Conservation (phyloP, 2,113 vertebrate species). For the Chloropsis hardwickii region DNA sequence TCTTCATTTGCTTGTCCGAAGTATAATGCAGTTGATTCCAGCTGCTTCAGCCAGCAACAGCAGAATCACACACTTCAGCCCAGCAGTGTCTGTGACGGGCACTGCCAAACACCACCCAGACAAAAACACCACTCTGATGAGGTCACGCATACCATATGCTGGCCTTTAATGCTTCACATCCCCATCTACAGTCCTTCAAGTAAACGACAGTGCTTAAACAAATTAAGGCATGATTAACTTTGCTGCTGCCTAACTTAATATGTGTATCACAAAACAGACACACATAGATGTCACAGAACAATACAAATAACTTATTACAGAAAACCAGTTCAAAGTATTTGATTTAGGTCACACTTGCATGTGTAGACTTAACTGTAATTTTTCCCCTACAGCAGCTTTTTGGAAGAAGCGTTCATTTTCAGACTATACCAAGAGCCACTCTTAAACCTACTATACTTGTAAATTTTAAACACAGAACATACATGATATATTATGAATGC, state of each 20-base stretch:
- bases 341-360: neutral
- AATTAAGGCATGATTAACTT: neutral
- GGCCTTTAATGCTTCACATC: neutral
- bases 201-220: neutral
- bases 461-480: neutral
- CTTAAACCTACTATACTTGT: neutral
- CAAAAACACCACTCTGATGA: slow-evolving; percentile 29
- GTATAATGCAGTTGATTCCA: neutral
- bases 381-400: neutral
- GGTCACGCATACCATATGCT: neutral
- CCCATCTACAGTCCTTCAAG: neutral
- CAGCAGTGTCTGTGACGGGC: neutral
- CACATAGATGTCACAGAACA: neutral
- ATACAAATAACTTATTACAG: neutral
- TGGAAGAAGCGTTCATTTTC: neutral
- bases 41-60: neutral
- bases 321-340: neutral
- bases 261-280: neutral
- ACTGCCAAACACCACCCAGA: slow-evolving; percentile 19
- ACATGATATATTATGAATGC: neutral
- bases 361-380: neutral
- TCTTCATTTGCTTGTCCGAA: neutral
- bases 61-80: neutral
- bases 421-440: neutral
- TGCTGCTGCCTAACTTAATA: neutral